A percentile compares a stretch with the other conserved stretches of the same genome.
Conservation (phyloP, 2,797 vertebrate genomes). For the Manis pentadactyla region DNA sequence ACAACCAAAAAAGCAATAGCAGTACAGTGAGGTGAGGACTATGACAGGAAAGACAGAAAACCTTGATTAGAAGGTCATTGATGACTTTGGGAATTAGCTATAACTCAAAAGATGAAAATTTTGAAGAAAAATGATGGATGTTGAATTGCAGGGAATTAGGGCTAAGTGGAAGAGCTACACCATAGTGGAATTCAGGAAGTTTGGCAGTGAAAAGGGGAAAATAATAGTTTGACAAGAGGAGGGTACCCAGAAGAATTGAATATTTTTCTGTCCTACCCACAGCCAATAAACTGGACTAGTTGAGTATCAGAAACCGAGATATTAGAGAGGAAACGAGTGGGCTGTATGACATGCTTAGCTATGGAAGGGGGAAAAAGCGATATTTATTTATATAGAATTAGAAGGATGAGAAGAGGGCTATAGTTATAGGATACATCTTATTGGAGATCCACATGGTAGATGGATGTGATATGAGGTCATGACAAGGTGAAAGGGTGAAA, state of each 20-base stretch:
- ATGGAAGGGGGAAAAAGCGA: neutral
- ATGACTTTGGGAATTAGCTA: constrained; percentile 51
- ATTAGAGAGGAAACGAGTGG: neutral
- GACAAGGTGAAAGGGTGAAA: neutral
- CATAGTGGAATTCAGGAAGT: constrained; percentile 28
- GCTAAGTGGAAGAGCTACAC: neutral
- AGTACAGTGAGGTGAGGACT: neutral
- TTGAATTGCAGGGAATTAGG: neutral
- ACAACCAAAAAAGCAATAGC: neutral
- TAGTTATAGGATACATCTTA: constrained; percentile 15
- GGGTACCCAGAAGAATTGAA: neutral
- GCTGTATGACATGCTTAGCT: neutral
- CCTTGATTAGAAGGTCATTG: neutral
- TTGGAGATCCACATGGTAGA: neutral
- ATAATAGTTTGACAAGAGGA: neutral
- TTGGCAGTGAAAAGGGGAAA: constrained; percentile 26
- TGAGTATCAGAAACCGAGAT: neutral
- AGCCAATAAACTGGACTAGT: neutral
- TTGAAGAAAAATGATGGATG: neutral
- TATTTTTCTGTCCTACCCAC: neutral
- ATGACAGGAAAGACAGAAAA: neutral
- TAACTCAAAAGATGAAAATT: neutral
- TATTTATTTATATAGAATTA: constrained; percentile 15
- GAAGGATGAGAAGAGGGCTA: neutral
- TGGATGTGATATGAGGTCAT: neutral